Evolutionary conservation across 2,797 vertebrate species (phyloP).

Genomic region (Ispidina lecontei): DNA sequence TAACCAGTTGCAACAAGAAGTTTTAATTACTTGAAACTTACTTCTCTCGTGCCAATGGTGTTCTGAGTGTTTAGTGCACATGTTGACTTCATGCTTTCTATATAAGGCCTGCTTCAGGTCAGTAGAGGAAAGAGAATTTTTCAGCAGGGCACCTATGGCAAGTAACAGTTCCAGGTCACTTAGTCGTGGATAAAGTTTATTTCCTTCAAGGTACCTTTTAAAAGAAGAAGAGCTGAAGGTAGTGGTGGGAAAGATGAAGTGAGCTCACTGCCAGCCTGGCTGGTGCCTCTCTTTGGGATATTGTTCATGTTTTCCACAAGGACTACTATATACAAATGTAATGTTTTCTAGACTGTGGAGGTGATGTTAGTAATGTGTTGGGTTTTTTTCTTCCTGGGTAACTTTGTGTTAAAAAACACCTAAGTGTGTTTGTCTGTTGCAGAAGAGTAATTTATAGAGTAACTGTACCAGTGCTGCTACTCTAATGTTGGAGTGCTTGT

Average conservation of each 20-base stretch:
- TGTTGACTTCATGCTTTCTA: neutral
- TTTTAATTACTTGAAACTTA: neutral
- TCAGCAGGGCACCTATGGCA: neutral
- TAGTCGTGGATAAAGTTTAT: neutral
- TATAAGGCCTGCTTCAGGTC: neutral
- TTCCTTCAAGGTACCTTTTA: neutral
- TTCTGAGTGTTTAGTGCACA: accelerated
- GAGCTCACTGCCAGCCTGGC: accelerated
- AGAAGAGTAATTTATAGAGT: accelerated
- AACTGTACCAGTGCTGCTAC: neutral
- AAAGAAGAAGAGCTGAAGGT: neutral
- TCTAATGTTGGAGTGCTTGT: neutral
- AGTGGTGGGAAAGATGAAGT: neutral
- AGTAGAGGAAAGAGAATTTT: neutral
- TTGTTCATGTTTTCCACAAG: neutral
- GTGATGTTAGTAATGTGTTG: neutral
- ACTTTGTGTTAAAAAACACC: neutral
- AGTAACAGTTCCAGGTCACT: neutral
- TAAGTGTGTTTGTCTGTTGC: neutral
- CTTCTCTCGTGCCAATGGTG: accelerated
- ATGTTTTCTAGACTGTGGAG: neutral
- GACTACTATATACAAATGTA: neutral
- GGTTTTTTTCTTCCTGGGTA: neutral
- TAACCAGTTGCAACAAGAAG: neutral
- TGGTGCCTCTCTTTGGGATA: neutral